Conservation (phyloP, 2,888 invertebrate genomes). For the Spicauda simplicius region DNA sequence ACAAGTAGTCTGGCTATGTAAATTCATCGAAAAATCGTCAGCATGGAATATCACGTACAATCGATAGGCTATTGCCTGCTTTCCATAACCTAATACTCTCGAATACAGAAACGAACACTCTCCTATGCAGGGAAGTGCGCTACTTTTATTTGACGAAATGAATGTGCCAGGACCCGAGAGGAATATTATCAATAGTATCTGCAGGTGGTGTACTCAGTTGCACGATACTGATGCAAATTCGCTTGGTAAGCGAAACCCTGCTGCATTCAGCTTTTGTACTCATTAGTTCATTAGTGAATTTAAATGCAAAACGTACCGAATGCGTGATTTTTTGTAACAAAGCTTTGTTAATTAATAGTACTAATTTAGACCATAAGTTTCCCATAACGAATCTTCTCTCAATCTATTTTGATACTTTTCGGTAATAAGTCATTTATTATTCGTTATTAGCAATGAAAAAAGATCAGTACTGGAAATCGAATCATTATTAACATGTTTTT, state of each 20-base stretch:
- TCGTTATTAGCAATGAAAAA: no score
- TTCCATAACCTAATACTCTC: constrained; percentile 1
- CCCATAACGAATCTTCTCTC: no score
- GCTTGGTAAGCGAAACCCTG: background rate
- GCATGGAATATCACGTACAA: background rate
- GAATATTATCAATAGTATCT: background rate
- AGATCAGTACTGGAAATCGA: no score
- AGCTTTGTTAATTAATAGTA: no score
- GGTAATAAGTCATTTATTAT: no score
- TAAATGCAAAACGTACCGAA: no score
- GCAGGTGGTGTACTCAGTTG: background rate
- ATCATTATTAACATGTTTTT: no score
- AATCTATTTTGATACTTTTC: no score
- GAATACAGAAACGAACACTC: background rate
- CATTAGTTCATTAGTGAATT: no score
- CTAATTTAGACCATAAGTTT: no score
- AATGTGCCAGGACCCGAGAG: constrained; percentile 8
- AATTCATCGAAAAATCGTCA: background rate
- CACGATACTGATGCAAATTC: constrained; percentile 8
- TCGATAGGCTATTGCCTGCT: background rate
- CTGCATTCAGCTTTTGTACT: no score
- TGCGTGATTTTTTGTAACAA: no score
- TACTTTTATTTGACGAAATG: constrained; percentile 9
- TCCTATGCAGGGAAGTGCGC: background rate
- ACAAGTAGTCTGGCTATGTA: background rate